A percentile compares a stretch with the other conserved stretches of the same genome.
Evolutionary conservation across 2,888 invertebrate genomes (phyloP).

Genomic region (Nomada ferruginata): DNA sequence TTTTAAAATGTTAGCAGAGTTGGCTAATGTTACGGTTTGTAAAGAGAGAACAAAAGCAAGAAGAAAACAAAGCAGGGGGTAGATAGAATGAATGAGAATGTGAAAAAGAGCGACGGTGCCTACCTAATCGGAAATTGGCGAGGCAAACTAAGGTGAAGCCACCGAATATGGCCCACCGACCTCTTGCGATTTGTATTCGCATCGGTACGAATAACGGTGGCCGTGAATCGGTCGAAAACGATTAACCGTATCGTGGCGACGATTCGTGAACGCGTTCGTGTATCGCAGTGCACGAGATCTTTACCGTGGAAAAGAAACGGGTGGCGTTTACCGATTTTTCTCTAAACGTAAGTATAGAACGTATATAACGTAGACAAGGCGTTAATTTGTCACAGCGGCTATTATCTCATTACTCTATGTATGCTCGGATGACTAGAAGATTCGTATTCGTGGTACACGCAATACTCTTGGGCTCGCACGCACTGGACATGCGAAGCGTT

Average conservation of each 20-base stretch:
- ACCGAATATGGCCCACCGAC: slow-evolving; percentile 72
- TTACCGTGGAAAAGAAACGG: neutral
- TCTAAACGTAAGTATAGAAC: slow-evolving; percentile 4
- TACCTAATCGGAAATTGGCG: slow-evolving; percentile 76
- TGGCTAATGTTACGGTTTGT: no score
- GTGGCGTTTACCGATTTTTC: slow-evolving; percentile 1
- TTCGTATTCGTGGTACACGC: slow-evolving; percentile 31
- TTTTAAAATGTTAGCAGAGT: no score
- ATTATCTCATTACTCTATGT: slow-evolving; percentile 48
- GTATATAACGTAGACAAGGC: neutral
- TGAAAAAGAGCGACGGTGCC: slow-evolving; percentile 46
- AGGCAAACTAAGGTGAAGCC: slow-evolving; percentile 72
- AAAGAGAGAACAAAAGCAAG: no score
- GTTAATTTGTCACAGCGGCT: slow-evolving; percentile 44
- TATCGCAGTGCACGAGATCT: slow-evolving; percentile 14
- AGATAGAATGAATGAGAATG: neutral
- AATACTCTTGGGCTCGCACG: slow-evolving; percentile 35
- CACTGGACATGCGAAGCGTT: slow-evolving; percentile 43
- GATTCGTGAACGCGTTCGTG: neutral
- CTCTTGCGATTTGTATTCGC: slow-evolving; percentile 66
- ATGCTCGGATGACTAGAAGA: slow-evolving; percentile 52
- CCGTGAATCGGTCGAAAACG: slow-evolving; percentile 27
- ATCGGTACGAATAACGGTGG: slow-evolving; percentile 53
- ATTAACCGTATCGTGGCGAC: slow-evolving; percentile 11
- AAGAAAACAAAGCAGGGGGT: neutral